Conservation (phyloP, 2,888 invertebrate species). For the Napeogenes inachia region DNA sequence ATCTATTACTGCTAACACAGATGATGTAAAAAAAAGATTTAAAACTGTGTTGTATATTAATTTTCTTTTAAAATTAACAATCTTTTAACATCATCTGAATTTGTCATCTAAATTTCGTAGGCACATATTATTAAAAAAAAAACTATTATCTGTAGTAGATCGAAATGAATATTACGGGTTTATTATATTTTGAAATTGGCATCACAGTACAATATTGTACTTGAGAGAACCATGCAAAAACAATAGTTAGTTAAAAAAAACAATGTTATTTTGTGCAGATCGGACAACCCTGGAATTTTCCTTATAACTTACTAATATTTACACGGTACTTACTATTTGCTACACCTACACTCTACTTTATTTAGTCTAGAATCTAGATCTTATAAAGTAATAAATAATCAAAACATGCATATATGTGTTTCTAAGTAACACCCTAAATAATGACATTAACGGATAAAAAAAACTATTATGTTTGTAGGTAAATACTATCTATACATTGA, state of each 20-base stretch:
- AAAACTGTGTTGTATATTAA: no score
- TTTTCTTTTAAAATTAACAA: no score
- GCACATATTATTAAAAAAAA: no score
- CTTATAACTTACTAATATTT: not conserved
- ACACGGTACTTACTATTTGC: not conserved
- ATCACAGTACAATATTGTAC: no score
- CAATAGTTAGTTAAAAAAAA: not conserved
- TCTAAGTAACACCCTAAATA: not conserved
- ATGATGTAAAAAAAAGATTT: no score
- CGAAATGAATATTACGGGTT: no score
- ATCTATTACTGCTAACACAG: no score
- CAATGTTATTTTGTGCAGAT: not conserved
- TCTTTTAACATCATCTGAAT: no score
- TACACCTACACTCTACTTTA: not conserved
- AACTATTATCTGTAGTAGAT: no score
- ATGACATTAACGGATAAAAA: not conserved
- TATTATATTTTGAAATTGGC: no score
- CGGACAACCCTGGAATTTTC: not conserved
- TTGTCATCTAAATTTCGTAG: no score
- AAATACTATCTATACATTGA: not conserved
- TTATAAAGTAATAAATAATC: not conserved
- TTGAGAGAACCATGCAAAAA: conserved; percentile 2
- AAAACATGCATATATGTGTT: conserved; percentile 2
- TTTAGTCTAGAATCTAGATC: not conserved
- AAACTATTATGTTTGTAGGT: not conserved